phyloP scores from a whole-genome alignment of 2,888 invertebrate species.

The Thera obeliscata region DNA sequence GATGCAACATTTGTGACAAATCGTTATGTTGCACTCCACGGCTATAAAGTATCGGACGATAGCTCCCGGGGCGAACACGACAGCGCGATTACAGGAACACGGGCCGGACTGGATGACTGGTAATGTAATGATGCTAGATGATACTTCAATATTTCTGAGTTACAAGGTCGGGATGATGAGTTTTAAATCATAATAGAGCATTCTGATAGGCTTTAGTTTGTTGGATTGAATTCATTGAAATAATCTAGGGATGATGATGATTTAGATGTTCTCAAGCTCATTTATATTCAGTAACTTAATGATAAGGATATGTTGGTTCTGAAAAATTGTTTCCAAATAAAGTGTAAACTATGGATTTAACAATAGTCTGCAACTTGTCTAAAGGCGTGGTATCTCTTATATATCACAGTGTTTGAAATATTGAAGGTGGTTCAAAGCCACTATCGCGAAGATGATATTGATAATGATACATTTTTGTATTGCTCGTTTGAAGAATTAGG shows the following conservation, averaged over 20 bases:
- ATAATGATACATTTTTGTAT: too few species aligned
- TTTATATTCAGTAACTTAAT: too few species aligned
- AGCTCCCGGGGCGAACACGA: conserved; percentile 72
- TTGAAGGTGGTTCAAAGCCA: too few species aligned
- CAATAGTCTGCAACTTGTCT: too few species aligned
- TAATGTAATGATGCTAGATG: conserved; percentile 32
- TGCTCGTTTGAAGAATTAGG: not conserved
- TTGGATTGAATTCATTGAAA: not conserved
- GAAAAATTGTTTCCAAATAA: too few species aligned
- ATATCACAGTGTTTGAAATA: too few species aligned
- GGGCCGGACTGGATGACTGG: conserved; percentile 34
- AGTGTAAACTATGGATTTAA: too few species aligned
- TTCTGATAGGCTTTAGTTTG: not conserved
- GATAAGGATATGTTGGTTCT: too few species aligned
- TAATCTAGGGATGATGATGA: not conserved
- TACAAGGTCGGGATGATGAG: conserved; percentile 6
- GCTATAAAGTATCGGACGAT: conserved; percentile 60
- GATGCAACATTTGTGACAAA: conserved; percentile 66
- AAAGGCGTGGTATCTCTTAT: too few species aligned
- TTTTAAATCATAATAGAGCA: not conserved
- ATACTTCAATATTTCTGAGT: conserved; percentile 26
- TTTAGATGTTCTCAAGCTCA: not conserved
- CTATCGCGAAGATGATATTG: too few species aligned
- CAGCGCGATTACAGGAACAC: conserved; percentile 64
- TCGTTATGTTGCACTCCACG: conserved; percentile 54